Conservation (phyloP, 92 coral and sea anemone species). For the Heteractis magnifica region DNA sequence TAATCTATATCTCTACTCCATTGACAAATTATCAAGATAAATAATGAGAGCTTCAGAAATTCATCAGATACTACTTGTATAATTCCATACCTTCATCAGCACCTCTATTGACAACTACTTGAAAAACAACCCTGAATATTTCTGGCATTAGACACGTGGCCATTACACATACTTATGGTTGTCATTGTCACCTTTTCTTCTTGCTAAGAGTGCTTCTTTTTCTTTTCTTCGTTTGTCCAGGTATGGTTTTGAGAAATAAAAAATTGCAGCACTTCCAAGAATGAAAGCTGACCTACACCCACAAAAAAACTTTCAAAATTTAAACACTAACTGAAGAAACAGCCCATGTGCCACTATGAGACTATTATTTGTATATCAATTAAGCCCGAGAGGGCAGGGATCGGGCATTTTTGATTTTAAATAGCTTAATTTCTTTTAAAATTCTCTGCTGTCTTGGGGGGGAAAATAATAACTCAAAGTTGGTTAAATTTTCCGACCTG, state of each 20-base stretch:
- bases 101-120: background rate
- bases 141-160: background rate
- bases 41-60: background rate
- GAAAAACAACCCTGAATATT: background rate
- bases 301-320: background rate
- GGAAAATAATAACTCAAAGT: no score
- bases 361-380: no score
- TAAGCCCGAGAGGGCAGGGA: no score
- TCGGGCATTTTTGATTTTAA: no score
- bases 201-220: conserved; percentile 54
- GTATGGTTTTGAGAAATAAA: conserved; percentile 85
- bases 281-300: conserved; percentile 71
- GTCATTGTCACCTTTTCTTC: conserved; percentile 32
- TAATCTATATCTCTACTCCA: conserved; percentile 13
- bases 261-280: conserved; percentile 70
- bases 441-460: no score
- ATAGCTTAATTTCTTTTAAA: no score
- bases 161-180: conserved; percentile 30
- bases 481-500: no score
- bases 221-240: conserved; percentile 78
- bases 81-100: background rate
- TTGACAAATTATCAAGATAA: background rate
- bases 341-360: no score
- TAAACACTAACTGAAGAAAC: no score
- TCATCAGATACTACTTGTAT: background rate